Base-by-base conservation (phyloP, 2,888 invertebrate species). In the Rhopalosiphum nymphaeae region DNA sequence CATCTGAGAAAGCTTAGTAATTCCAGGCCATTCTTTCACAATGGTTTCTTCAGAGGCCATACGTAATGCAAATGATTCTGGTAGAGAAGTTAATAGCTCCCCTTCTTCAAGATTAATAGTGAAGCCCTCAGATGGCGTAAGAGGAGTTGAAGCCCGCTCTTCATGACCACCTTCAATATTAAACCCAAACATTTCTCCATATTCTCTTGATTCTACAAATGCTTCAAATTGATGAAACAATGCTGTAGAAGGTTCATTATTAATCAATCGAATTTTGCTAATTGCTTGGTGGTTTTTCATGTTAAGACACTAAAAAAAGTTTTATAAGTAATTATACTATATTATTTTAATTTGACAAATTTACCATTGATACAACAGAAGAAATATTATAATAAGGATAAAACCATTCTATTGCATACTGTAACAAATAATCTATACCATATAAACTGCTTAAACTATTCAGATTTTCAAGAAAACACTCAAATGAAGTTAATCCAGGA, bases 341-440 rank as follows among this genome's bases (percentile, higher is more conserved):
- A 53, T 42, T 26, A 44, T 67, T 92, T 89, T 53, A 29, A n/a
- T 61, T 26, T 49, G 42, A 36, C 10, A 36, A 36, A 95, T 95
- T 94, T 95, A 96, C 96, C 95, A 96, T 96, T 56, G 96, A 95
- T 94, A 96, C 95, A 91, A 96, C 95, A 95, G 95, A 95, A 25
- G 95, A 95, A 78, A 95, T 95, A 94, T 96, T 95, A 94, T 96
- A 96, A 94, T 96, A 95, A 44, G 96, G 96, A 89, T 95, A 95
- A 95, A 96, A 96, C 89, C 96, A 96, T 95, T 96, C 96, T 36
- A 96, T 94, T 36, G 95, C 95, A 94, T 96, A 96, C 95, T 96
- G 96, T 89, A 96, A 95, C 0, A 96, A 92, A 91, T 92, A 94
- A 90, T 91, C 67, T 85, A 94, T 42, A 61, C 94, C 94, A 86